phyloP scores from a whole-genome alignment of 2,113 vertebrate species.

The Pterocles gutturalis region DNA sequence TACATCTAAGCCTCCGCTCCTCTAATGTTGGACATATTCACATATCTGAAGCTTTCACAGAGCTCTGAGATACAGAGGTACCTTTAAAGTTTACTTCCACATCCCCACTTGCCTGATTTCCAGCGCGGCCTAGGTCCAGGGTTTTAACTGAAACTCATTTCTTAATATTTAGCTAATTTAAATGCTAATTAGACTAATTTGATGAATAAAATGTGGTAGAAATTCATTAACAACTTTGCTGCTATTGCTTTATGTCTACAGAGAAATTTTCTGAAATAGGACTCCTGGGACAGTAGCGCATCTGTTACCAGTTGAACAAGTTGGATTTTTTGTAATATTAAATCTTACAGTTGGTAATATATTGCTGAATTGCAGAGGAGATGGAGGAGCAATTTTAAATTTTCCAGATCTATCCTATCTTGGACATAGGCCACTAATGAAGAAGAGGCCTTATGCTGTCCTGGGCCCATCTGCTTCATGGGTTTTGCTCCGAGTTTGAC shows the following conservation, averaged over 20 bases:
- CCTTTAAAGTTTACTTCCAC: slow-evolving; percentile 14
- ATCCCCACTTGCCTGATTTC: slow-evolving; percentile 12
- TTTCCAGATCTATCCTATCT: neutral
- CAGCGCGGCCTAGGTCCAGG: neutral
- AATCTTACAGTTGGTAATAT: neutral
- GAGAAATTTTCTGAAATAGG: slow-evolving; percentile 47
- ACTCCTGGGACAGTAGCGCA: slow-evolving; percentile 24
- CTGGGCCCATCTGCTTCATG: neutral
- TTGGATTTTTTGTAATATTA: neutral
- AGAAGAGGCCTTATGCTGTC: neutral
- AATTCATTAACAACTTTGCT: slow-evolving; percentile 45
- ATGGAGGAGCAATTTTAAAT: neutral
- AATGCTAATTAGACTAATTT: slow-evolving; percentile 72
- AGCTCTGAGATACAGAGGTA: slow-evolving; percentile 20
- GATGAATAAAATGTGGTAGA: slow-evolving; percentile 43
- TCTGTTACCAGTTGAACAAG: slow-evolving; percentile 43
- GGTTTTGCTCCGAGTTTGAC: neutral
- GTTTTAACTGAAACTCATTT: slow-evolving; percentile 39
- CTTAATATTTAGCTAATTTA: slow-evolving; percentile 65
- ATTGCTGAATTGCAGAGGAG: neutral
- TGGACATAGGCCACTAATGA: neutral
- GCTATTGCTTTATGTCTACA: slow-evolving; percentile 37
- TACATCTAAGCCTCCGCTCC: neutral
- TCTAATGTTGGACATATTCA: neutral
- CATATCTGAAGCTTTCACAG: neutral